Base-by-base conservation (phyloP, 2,797 vertebrate genomes). In the Chloroceryle inda region DNA sequence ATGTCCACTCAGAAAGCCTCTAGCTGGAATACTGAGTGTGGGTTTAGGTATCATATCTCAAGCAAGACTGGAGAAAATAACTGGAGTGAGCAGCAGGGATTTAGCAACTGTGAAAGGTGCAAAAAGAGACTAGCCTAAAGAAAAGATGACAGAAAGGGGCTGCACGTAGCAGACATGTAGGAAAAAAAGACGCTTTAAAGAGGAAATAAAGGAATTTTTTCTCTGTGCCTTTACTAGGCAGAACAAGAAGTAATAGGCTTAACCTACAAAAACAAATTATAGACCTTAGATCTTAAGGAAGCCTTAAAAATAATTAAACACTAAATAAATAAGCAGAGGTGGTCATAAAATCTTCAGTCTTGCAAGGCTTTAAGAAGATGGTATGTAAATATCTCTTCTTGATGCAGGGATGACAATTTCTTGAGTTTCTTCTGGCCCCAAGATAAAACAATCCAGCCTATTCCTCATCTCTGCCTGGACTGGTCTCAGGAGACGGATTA, bases 1-100 rank as follows among this genome's bases (percentile, higher is more conserved):
- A 10, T 2, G 35, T 20, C 27, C 13, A 22, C 21, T 85, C 12
- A 10, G 56, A 81, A 74, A 83, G 33, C 11, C 44, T 77, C 64
- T 15, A 27, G 5, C 37, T 53, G 52, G 23, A 88, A 74, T 20
- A 71, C 2, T 1, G 4, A 49, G 64, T 19, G 27, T 20, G 9
- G 24, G 26, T 52, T 67, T 2, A 3, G 22, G 23, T 40, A 75
- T 15, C 21, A 35, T 0, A 0, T 26, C 33, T 45, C 45, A 24
- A 38, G 38, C 58, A 66, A 62, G 18, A 50, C 50, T 58, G 38
- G 5, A 84, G n/a, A 18, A 75, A 68, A 68, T 13, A 67, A 81
- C 23, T 0, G 2, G n/a, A 76, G 12, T 11, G 23, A 79, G 26
- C 31, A 74, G 23, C 31, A 74, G 23, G 35, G 40, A 44, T 74